phyloP scores from a whole-genome alignment of 2,797 vertebrate species.

The Amblyraja radiata region DNA sequence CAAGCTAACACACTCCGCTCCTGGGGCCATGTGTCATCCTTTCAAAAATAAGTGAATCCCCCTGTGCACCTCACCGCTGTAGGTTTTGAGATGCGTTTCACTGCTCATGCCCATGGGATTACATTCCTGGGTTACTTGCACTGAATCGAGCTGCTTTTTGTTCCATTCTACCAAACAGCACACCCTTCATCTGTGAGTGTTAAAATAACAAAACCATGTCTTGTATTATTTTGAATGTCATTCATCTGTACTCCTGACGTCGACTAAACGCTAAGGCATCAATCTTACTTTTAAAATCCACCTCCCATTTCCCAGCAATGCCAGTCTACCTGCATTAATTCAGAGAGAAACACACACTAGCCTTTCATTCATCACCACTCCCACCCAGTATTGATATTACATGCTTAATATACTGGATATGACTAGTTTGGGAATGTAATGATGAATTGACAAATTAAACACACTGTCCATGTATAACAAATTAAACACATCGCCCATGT shows the following conservation, averaged over 20 bases:
- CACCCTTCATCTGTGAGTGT: not conserved
- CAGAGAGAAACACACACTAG: not conserved
- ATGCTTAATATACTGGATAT: not conserved
- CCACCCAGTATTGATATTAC: not conserved
- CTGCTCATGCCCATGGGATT: not conserved
- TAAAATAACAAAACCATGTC: not conserved
- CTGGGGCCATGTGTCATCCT: not conserved
- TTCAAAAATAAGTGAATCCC: slow-evolving; percentile 8
- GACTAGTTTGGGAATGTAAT: not conserved
- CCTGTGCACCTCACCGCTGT: not conserved
- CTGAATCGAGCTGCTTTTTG: not conserved
- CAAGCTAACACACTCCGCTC: not conserved
- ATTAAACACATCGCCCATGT: not conserved
- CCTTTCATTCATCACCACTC: not conserved
- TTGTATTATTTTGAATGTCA: slow-evolving; percentile 17
- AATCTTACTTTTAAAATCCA: not conserved
- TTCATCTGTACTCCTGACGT: not conserved
- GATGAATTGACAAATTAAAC: not conserved
- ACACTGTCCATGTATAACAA: no score
- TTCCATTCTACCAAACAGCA: not conserved
- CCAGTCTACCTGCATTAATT: not conserved
- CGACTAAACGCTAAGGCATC: not conserved
- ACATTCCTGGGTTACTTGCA: not conserved
- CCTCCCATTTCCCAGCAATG: no score
- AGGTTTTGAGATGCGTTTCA: not conserved